Evolutionary conservation across 2,113 vertebrate genomes (phyloP).

Genomic region (Macquaria australasica): DNA sequence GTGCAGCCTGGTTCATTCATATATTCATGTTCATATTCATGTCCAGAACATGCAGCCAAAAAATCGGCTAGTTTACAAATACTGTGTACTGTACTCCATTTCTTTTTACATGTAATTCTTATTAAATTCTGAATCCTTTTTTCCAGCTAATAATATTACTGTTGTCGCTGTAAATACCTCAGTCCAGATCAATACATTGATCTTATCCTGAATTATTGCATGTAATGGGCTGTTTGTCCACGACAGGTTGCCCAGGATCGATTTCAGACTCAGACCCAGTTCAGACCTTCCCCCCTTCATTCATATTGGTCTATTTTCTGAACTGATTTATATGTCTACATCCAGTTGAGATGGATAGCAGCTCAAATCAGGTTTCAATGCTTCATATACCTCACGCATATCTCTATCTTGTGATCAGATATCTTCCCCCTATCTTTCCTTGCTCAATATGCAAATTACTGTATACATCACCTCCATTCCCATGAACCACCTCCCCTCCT

Average conservation of each 20-base stretch:
- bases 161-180: not conserved
- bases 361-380: not conserved
- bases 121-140: not conserved
- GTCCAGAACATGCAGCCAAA: constrained; percentile 12
- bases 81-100: not conserved
- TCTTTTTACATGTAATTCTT: not conserved
- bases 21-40: constrained; percentile 38
- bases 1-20: constrained; percentile 7
- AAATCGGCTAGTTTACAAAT: not conserved
- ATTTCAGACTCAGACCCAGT: too few species aligned
- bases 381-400: not conserved
- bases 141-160: not conserved
- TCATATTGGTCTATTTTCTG: not conserved
- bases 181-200: not conserved
- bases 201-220: not conserved
- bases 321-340: not conserved
- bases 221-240: not conserved
- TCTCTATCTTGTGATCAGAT: not conserved
- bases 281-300: too few species aligned
- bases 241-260: too few species aligned
- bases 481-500: not conserved
- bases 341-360: not conserved
- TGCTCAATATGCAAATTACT: not conserved
- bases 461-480: not conserved
- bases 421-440: not conserved